These are phyloP conservation scores for Sitta europaea DNA, from an alignment of 2,113 vertebrate genomes.

Conservation along the genomic window DNA sequence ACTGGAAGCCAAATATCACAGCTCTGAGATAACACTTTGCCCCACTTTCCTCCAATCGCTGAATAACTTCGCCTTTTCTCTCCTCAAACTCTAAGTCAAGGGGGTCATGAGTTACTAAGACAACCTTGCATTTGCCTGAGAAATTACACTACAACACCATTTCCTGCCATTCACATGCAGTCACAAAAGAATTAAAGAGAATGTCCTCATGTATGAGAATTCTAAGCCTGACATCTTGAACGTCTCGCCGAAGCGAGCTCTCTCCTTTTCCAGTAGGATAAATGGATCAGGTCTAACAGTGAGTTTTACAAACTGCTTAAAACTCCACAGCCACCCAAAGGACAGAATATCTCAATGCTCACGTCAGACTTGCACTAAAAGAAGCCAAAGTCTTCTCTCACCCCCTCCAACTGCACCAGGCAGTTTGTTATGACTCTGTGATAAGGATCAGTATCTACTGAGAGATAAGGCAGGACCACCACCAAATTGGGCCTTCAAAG, in stretches of 20 bases:
- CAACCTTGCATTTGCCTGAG: background rate
- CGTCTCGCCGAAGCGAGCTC: background rate
- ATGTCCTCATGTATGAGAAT: background rate
- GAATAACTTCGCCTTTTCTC: slow-evolving; percentile 36
- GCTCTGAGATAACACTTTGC: slow-evolving; percentile 67
- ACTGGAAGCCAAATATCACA: slow-evolving; percentile 68
- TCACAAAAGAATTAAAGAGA: slow-evolving; percentile 3
- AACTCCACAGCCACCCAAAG: background rate
- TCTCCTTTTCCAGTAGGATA: background rate
- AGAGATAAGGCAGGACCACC: slow-evolving; percentile 71
- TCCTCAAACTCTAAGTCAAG: background rate
- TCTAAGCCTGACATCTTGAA: background rate
- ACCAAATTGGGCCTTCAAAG: slow-evolving; percentile 68
- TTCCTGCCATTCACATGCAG: background rate
- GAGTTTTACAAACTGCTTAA: background rate
- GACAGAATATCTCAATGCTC: background rate
- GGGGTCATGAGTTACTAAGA: background rate
- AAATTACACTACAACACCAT: background rate
- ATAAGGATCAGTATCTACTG: slow-evolving; percentile 73
- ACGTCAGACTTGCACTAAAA: background rate
- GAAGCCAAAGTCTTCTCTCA: background rate
- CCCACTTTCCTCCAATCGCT: slow-evolving; percentile 32
- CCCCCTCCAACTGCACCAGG: slow-evolving; percentile 29
- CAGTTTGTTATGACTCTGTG: slow-evolving; percentile 64
- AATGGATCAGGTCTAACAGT: background rate